Evolutionary conservation across 1,140 invertebrate genomes (phyloP).

Genomic region (Sesamia nonagrioides): DNA sequence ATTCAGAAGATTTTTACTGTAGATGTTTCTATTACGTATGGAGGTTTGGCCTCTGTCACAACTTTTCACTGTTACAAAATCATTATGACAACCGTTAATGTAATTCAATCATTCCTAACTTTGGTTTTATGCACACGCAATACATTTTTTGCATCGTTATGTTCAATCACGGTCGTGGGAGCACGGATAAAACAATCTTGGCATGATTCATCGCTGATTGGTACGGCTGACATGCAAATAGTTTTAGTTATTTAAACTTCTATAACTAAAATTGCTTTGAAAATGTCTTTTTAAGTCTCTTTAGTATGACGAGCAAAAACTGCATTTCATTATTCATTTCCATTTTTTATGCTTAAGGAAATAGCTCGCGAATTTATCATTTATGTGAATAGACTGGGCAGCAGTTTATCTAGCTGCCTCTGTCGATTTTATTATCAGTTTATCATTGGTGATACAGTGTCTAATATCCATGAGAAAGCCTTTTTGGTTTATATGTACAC

Average conservation of each 20-base stretch:
- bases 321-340: slow-evolving; percentile 9
- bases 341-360: slow-evolving; percentile 8
- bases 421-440: slow-evolving; percentile 4
- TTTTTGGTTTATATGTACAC: neutral
- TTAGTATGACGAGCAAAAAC: neutral
- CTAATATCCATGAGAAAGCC: neutral
- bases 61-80: slow-evolving; percentile 25
- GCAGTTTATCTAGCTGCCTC: neutral
- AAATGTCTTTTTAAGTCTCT: neutral
- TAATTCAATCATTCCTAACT: slow-evolving; percentile 29
- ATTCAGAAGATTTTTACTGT: neutral
- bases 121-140: slow-evolving; percentile 44
- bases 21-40: neutral
- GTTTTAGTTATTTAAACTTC: neutral
- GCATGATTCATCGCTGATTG: slow-evolving; percentile 29
- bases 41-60: slow-evolving; percentile 25
- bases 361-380: slow-evolving; percentile 21
- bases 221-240: slow-evolving; percentile 7
- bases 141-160: slow-evolving; percentile 42
- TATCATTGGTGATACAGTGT: slow-evolving; percentile 1
- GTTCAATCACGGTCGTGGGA: slow-evolving; percentile 39
- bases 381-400: neutral
- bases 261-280: neutral
- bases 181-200: slow-evolving; percentile 22
- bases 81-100: slow-evolving; percentile 32